Evolutionary conservation across 2,113 vertebrate species (phyloP).

Genomic region (Falcunculus frontatus): DNA sequence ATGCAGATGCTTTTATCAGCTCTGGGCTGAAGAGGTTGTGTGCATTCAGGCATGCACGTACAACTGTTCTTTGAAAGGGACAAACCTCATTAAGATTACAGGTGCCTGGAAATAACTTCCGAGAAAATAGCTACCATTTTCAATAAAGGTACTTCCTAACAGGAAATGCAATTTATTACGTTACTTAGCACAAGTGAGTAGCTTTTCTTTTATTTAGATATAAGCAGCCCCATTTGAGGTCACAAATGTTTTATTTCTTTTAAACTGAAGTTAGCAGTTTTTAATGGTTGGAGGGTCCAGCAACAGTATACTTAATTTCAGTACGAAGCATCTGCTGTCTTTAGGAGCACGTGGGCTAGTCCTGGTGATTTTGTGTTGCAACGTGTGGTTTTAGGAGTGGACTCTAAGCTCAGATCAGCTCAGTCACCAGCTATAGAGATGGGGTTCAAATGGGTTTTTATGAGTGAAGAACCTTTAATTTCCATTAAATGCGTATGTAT

Average conservation of each 20-base stretch:
- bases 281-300: neutral
- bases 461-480: neutral
- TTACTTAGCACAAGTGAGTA: neutral
- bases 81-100: slow-evolving; percentile 78
- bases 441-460: neutral
- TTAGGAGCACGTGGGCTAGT: neutral
- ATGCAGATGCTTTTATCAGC: slow-evolving; percentile 80
- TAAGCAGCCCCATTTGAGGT: neutral
- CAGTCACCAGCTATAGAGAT: neutral
- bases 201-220: slow-evolving; percentile 15
- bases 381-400: neutral
- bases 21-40: slow-evolving; percentile 65
- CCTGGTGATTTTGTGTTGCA: neutral
- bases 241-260: neutral
- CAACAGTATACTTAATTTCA: neutral
- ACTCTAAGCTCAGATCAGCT: neutral
- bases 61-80: slow-evolving; percentile 75
- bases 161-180: slow-evolving; percentile 70
- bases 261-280: neutral
- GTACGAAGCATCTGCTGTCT: neutral
- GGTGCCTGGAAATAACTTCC: slow-evolving; percentile 72
- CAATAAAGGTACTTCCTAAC: slow-evolving; percentile 70
- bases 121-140: slow-evolving; percentile 72
- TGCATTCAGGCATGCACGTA: slow-evolving; percentile 68
- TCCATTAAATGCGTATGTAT: neutral